phyloP scores from a whole-genome alignment of 2,888 invertebrate species.

The Eupithecia pulchellata region DNA sequence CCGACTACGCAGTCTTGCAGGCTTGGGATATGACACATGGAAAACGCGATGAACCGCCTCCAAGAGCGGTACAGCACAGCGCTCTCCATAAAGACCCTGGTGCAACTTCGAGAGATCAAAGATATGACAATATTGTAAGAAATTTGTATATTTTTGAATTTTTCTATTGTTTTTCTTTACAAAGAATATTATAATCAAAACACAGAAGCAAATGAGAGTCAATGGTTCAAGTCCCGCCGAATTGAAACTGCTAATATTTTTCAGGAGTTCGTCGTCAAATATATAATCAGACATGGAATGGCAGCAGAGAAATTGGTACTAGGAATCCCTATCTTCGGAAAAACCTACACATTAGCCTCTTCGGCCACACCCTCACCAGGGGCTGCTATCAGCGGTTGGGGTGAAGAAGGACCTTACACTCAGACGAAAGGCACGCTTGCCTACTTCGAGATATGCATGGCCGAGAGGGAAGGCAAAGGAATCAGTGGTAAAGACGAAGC shows the following conservation, averaged over 20 bases:
- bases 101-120: slow-evolving; percentile 71
- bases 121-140: slow-evolving; percentile 78
- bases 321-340: slow-evolving; percentile 90
- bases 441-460: slow-evolving; percentile 89
- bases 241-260: slow-evolving; percentile 15
- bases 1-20: slow-evolving; percentile 89
- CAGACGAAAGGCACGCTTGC: slow-evolving; percentile 88
- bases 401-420: slow-evolving; percentile 88
- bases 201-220: too few relatives aligned
- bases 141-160: not conserved
- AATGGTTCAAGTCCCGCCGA: too few relatives aligned
- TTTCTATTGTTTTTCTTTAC: too few relatives aligned
- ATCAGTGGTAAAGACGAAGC: slow-evolving; percentile 83
- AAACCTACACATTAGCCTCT: slow-evolving; percentile 88
- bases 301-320: slow-evolving; percentile 88
- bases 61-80: slow-evolving; percentile 80
- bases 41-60: slow-evolving; percentile 73
- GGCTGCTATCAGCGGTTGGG: slow-evolving; percentile 86
- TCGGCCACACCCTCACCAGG: slow-evolving; percentile 83
- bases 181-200: too few relatives aligned
- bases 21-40: slow-evolving; percentile 86
- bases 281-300: slow-evolving; percentile 87
- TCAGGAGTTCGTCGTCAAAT: slow-evolving; percentile 88
- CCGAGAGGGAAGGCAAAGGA: slow-evolving; percentile 85
- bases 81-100: slow-evolving; percentile 80